Evolutionary conservation across 2,113 vertebrate species (phyloP), one percentile per base, ranked within the genome.

Genomic region (Anolis carolinensis): DNA sequence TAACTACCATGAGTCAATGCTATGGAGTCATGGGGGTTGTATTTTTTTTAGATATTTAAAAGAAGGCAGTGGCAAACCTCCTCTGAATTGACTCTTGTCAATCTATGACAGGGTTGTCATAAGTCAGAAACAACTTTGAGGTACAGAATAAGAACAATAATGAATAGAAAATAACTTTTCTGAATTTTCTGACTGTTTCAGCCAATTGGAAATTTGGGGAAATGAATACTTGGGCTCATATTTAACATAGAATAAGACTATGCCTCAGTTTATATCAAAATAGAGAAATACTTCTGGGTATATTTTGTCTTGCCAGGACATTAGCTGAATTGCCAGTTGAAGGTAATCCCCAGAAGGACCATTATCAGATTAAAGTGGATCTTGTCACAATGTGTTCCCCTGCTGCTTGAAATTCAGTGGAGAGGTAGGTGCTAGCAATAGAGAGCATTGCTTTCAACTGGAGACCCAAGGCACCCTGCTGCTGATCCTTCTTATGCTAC

Each of bases 341-440:
- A 20, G 36, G 18, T 79, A 18, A 79, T 79, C 63, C 9, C 5
- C 44, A 79, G 65, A 79, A 79, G 48, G 32, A 79, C 30, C 21
- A 65, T 80, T 83, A 62, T 73, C 39, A 65, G 77, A 81, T 81
- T 44, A 81, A 74, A 80, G 36, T 30, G 73, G 72, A 50, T 65
- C 68, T 48, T 63, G 36, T 79, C 52, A 25, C 25, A 48, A 36
- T 70, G 34, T 27, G 55, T 11, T 73, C 9, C 68, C 10, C 30
- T 62, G 10, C 68, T 62, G 21, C 36, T 3, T 74, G 36, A 74
- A 73, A 81, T 65, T 86, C 85, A 81, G 21, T 50, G 21, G 70
- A 65, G 39, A 86, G 78, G 34, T 74, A 86, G 78, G 34, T 74
- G 36, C 50, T 50, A 55, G 34, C 20, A 25, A 36, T 16, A 70